These are phyloP conservation scores for Cairina moschata DNA, from an alignment of 2,113 vertebrate genomes.

Conservation along the genomic window DNA sequence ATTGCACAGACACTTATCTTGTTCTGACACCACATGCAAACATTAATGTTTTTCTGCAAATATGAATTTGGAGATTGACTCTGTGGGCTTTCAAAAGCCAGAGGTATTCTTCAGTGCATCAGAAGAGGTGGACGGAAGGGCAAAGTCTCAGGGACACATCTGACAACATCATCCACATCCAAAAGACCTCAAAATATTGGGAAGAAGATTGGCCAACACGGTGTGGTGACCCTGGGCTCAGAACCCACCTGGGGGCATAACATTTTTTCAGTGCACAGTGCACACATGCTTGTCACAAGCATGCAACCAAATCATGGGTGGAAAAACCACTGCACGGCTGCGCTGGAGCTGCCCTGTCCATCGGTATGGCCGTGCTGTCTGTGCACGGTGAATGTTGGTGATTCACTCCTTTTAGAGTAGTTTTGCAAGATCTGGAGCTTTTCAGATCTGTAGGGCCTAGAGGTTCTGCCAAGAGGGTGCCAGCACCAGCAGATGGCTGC, in stretches of 20 bases:
- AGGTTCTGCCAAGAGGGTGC: neutral
- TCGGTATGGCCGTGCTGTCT: neutral
- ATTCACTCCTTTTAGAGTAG: constrained; percentile 27
- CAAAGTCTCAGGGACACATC: neutral
- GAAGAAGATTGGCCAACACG: neutral
- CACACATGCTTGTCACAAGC: fast-evolving
- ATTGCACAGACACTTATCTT: constrained; percentile 60
- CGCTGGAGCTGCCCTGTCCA: neutral
- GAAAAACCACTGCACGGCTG: neutral
- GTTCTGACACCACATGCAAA: constrained; percentile 37
- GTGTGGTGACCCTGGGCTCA: neutral
- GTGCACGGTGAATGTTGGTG: fast-evolving
- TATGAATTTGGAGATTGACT: neutral
- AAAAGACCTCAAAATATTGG: neutral
- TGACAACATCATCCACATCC: neutral
- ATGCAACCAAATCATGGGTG: fast-evolving
- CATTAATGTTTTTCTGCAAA: constrained; percentile 31
- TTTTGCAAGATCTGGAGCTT: constrained; percentile 44
- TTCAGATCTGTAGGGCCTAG: neutral
- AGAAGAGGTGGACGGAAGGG: neutral
- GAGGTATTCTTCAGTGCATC: neutral
- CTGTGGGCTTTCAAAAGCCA: neutral
- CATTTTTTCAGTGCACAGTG: neutral
- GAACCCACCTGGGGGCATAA: neutral
- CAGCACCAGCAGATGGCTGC: neutral